Base-by-base conservation (phyloP, 1,140 invertebrate genomes). In the Stegodyphus mimosarum region DNA sequence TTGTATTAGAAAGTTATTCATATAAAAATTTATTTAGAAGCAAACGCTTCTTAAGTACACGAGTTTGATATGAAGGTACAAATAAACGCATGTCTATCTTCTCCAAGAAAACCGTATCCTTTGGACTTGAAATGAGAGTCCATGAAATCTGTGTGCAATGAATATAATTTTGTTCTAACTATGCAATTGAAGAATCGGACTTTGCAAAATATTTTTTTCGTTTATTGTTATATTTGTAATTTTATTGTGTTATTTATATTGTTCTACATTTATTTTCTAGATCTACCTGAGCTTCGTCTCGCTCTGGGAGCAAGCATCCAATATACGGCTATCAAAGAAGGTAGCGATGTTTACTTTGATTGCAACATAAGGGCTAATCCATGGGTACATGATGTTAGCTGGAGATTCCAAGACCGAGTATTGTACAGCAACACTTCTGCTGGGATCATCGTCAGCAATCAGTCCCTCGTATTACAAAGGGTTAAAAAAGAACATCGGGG, bases 291-390 rank as follows among this genome's bases (percentile, higher is more conserved):
- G 64, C 17, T 67, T 9, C 64, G 64, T 9, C 63, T 89, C 5
- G 75, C 79, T 63, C 69, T 89, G 33, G 88, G 89, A 6, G 50
- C 81, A 2, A 87, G 78, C 60, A 91, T 97, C 79, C 17, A 95
- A 88, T 94, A 95, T 17, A 93, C 95, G 87, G 95, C 96, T 91
- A 97, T 92, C 70, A 90, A 91, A 87, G 92, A 92, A 88, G 95
- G 95, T 9, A 95, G 95, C 70, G 95, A 97, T 90, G 95, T 97
- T 70, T 97, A 96, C 90, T 95, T 97, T 88, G 96, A 96, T 90
- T 97, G 96, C 90, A 95, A 94, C 89, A 87, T 88, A 48, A 55
- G 67, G 55, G 87, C 87, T 52, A 88, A 88, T 86, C 87, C 87
- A n/a, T 88, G 87, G 87, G 86, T 88, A 13, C 80, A 78, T 63